Percentiles rank a stretch among this genome's conserved stretches.
Conservation (phyloP, 2,888 invertebrate species). For the Platerodrilus igneus region DNA sequence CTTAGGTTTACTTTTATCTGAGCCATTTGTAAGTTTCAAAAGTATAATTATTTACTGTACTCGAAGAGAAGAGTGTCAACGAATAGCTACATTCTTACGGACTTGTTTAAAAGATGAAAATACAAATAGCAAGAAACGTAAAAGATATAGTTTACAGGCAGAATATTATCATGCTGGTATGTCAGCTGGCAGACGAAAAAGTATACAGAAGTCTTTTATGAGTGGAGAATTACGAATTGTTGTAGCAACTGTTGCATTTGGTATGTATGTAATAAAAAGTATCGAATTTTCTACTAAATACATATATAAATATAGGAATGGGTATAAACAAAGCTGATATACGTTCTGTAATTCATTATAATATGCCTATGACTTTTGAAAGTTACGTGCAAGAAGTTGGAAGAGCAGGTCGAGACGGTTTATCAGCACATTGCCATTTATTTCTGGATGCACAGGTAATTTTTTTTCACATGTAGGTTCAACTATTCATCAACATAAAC, state of each 20-base stretch:
- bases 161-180: constrained; percentile 95
- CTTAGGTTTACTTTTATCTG: constrained; percentile 63
- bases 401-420: constrained; percentile 83
- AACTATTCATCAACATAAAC: too few species aligned
- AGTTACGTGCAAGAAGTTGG: constrained; percentile 93
- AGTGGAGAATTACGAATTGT: constrained; percentile 78
- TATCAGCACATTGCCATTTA: constrained; percentile 79
- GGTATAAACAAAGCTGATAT: constrained; percentile 97
- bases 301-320: too few species aligned
- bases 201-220: constrained; percentile 88
- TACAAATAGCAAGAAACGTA: constrained; percentile 52
- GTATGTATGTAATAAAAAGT: constrained; percentile 46
- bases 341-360: constrained; percentile 91
- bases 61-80: constrained; percentile 83
- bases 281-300: too few species aligned
- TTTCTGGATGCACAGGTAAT: constrained; percentile 68
- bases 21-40: constrained; percentile 58
- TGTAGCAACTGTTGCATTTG: constrained; percentile 97
- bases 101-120: constrained; percentile 61
- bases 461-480: too few species aligned
- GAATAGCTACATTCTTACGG: constrained; percentile 75
- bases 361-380: constrained; percentile 83
- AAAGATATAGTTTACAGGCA: constrained; percentile 63
- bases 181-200: constrained; percentile 70
- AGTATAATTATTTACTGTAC: constrained; percentile 94